Conservation (phyloP, 2,113 vertebrate species). For the Merops nubicus region DNA sequence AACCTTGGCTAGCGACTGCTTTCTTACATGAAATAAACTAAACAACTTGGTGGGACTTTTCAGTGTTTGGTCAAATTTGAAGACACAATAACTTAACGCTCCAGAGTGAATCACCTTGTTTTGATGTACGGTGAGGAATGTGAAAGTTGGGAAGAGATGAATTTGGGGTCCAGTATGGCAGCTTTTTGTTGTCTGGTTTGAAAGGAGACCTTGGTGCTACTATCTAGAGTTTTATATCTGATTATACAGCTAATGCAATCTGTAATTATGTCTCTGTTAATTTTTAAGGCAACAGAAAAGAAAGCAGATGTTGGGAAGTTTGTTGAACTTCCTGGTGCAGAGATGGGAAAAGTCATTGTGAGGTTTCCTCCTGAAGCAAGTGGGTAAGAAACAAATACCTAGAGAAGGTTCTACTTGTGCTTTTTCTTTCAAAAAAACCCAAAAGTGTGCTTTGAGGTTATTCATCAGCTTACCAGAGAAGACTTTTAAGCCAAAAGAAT, state of each 20-base stretch:
- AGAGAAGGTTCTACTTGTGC: not conserved
- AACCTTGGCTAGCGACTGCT: not conserved
- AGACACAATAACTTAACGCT: not conserved
- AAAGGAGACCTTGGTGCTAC: not conserved
- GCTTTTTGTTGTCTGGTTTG: not conserved
- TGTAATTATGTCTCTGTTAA: not conserved
- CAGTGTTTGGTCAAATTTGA: not conserved
- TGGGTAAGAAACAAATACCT: constrained; percentile 82
- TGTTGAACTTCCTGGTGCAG: constrained; percentile 94
- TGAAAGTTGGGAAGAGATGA: not conserved
- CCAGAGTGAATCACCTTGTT: not conserved
- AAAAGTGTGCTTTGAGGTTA: not conserved
- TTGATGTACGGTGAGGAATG: not conserved
- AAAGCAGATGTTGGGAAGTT: constrained; percentile 94
- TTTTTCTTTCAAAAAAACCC: not conserved
- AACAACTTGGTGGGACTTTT: not conserved
- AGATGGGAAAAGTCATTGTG: constrained; percentile 96
- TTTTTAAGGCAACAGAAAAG: constrained; percentile 85
- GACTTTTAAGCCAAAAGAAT: not conserved
- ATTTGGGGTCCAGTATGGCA: not conserved
- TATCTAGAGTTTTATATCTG: not conserved
- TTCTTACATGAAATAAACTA: not conserved
- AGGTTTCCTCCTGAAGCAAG: constrained; percentile 98
- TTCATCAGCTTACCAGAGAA: not conserved
- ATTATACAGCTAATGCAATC: not conserved